Conservation (phyloP, 2,797 vertebrate species). For the Arrhamphus sclerolepis region DNA sequence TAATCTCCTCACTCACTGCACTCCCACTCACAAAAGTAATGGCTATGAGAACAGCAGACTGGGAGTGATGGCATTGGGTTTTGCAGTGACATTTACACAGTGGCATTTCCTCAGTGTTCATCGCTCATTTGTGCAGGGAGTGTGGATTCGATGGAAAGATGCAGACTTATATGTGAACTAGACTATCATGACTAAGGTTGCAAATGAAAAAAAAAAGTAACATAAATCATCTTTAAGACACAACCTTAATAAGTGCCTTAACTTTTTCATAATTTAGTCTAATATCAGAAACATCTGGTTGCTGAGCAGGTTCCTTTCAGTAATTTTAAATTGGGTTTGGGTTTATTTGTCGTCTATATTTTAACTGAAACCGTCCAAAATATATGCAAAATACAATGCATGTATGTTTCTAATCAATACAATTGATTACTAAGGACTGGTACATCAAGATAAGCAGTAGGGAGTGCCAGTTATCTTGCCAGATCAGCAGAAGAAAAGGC, state of each 20-base stretch:
- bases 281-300: conserved; percentile 34
- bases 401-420: neutral
- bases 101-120: conserved; percentile 14
- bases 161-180: neutral
- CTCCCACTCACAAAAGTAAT: conserved; percentile 25
- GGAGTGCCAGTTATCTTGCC: neutral
- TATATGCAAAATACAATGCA: neutral
- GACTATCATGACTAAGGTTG: too few relatives aligned
- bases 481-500: neutral
- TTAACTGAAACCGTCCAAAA: neutral
- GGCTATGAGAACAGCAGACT: conserved; percentile 27
- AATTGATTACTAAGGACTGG: neutral
- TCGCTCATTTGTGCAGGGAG: conserved; percentile 21
- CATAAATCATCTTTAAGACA: neutral
- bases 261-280: conserved; percentile 39
- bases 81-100: conserved; percentile 19
- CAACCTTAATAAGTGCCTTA: conserved; percentile 28
- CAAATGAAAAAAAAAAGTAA: too few relatives aligned
- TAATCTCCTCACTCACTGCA: conserved; percentile 9
- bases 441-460: neutral
- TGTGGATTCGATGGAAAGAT: conserved; percentile 5
- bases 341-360: too few relatives aligned
- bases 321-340: neutral
- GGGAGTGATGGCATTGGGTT: conserved; percentile 32
- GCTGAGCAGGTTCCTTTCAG: too few relatives aligned